Evolutionary conservation across 2,888 invertebrate species (phyloP).

Genomic region (Globia sparganii): DNA sequence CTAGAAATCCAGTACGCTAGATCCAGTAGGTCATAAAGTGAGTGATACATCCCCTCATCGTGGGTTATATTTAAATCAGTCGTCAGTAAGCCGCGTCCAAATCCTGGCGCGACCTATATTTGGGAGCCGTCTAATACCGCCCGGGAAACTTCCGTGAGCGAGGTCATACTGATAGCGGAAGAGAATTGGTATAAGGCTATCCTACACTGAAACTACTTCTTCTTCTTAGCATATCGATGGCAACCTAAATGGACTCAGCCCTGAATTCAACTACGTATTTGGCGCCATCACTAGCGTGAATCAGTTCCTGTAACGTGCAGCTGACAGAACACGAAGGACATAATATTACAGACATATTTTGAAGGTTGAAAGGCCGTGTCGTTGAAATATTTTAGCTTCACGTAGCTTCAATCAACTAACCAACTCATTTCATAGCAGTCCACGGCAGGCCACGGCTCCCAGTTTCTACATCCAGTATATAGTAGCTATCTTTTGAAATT

Average conservation of each 20-base stretch:
- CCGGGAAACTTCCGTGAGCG: slow-evolving; percentile 75
- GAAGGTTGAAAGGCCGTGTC: neutral
- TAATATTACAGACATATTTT: too few species aligned
- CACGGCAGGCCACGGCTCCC: neutral
- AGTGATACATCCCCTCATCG: slow-evolving; percentile 74
- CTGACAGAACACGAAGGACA: too few species aligned
- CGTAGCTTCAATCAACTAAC: neutral
- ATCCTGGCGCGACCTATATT: slow-evolving; percentile 89
- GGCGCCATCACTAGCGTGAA: too few species aligned
- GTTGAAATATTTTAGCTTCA: neutral
- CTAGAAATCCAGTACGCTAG: slow-evolving; percentile 39
- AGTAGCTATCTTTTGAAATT: neutral
- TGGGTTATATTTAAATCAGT: slow-evolving; percentile 88
- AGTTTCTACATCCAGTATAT: neutral
- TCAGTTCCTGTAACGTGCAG: too few species aligned
- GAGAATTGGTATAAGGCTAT: neutral
- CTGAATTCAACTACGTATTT: too few species aligned
- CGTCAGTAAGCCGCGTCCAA: slow-evolving; percentile 81
- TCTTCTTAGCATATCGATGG: too few species aligned
- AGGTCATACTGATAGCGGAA: slow-evolving; percentile 70
- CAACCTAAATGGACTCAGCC: too few species aligned
- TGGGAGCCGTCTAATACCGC: slow-evolving; percentile 85
- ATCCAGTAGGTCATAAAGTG: slow-evolving; percentile 64
- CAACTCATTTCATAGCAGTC: neutral
- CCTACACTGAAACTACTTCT: neutral